phyloP scores from a whole-genome alignment of 2,113 vertebrate genomes.

The Antechinus flavipes region DNA sequence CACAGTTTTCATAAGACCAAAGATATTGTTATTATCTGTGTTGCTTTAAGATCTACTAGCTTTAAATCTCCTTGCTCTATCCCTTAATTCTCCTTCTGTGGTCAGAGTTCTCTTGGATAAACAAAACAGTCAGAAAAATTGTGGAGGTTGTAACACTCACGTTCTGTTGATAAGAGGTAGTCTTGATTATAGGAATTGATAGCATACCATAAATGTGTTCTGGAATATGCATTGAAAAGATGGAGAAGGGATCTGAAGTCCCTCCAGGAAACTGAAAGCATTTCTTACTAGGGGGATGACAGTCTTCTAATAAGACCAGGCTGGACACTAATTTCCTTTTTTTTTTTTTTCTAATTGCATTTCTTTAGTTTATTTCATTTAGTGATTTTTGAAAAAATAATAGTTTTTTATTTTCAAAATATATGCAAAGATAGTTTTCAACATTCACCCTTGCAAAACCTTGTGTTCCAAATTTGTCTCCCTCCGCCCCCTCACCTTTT shows the following conservation, averaged over 20 bases:
- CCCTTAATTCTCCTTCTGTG: neutral
- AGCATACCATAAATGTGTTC: neutral
- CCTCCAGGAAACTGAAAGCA: neutral
- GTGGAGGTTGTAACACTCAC: neutral
- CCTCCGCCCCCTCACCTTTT: too few species aligned
- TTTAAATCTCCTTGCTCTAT: neutral
- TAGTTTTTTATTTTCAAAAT: too few species aligned
- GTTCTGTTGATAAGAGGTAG: neutral
- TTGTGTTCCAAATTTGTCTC: too few species aligned
- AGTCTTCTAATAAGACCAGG: neutral
- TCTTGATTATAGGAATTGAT: neutral
- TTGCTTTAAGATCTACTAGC: neutral
- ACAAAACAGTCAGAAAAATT: neutral
- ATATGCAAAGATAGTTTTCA: too few species aligned
- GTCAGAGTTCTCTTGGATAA: neutral
- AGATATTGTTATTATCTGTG: neutral
- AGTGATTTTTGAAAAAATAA: too few species aligned
- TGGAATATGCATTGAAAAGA: neutral
- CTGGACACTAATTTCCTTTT: neutral
- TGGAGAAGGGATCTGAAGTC: neutral
- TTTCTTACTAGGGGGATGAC: neutral
- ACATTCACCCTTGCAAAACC: too few species aligned
- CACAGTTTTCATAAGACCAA: neutral
- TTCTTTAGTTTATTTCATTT: too few species aligned
- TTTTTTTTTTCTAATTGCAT: too few species aligned